A percentile compares a stretch with the other conserved stretches of the same genome.
Evolutionary conservation across 2,888 invertebrate genomes (phyloP).

Genomic region (Agrotis segetum): DNA sequence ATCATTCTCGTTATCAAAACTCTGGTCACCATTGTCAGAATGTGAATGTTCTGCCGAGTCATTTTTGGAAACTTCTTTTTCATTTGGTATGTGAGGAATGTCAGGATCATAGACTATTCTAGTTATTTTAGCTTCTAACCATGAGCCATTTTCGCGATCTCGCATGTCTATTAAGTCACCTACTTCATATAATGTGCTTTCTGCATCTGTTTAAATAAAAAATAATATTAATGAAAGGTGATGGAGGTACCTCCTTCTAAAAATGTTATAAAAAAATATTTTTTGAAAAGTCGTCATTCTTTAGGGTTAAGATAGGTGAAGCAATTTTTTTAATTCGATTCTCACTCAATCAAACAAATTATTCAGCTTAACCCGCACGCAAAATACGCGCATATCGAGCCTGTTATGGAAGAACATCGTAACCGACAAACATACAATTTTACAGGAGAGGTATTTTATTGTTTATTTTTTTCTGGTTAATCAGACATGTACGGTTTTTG

Average conservation of each 20-base stretch:
- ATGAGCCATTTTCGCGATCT: slow-evolving; percentile 92
- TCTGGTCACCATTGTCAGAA: slow-evolving; percentile 50
- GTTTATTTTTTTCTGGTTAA: too few relatives aligned
- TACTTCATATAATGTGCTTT: slow-evolving; percentile 88
- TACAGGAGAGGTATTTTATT: too few relatives aligned
- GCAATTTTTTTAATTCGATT: too few relatives aligned
- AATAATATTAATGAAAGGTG: too few relatives aligned
- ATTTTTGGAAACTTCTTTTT: slow-evolving; percentile 1
- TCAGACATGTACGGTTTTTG: too few relatives aligned
- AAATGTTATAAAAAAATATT: too few relatives aligned
- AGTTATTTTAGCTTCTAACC: slow-evolving; percentile 93
- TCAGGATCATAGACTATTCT: slow-evolving; percentile 87
- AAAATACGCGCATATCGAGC: too few relatives aligned
- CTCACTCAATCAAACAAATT: neutral
- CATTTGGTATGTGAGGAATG: slow-evolving; percentile 36
- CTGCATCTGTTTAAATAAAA: slow-evolving; percentile 75
- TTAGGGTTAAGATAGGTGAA: too few relatives aligned
- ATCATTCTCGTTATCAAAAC: slow-evolving; percentile 71
- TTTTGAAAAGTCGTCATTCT: too few relatives aligned
- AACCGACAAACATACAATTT: too few relatives aligned
- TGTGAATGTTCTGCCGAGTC: slow-evolving; percentile 20
- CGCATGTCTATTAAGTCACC: slow-evolving; percentile 93
- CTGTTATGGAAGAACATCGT: too few relatives aligned
- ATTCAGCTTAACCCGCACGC: neutral
- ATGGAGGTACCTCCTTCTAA: too few relatives aligned